These are phyloP conservation scores for Ischnus inquisitorius DNA, from an alignment of 2,888 invertebrate genomes.

Conservation along the genomic window DNA sequence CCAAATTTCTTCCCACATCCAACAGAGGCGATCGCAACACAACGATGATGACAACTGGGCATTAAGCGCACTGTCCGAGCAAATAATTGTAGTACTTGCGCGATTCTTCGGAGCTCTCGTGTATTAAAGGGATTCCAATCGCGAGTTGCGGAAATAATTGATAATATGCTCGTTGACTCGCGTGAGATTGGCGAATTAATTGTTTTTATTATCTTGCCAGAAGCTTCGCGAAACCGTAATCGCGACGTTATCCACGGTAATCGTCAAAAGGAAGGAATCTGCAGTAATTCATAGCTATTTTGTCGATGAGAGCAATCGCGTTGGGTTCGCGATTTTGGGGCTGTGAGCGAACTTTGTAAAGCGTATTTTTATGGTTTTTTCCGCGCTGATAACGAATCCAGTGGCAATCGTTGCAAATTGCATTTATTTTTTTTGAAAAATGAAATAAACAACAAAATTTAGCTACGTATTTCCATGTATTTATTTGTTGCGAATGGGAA, in stretches of 20 bases:
- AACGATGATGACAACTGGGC: constrained; percentile 46
- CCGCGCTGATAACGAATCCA: no score
- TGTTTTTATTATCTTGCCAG: constrained; percentile 17
- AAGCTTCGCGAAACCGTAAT: constrained; percentile 1
- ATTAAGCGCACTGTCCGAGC: constrained; percentile 65
- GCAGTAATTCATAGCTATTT: not conserved
- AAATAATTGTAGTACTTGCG: constrained; percentile 49
- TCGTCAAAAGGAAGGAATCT: not conserved
- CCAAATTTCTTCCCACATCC: constrained; percentile 45
- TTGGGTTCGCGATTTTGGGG: no score
- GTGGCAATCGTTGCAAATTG: no score
- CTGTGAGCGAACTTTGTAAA: no score
- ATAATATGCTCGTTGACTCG: constrained; percentile 20
- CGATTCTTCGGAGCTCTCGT: constrained; percentile 11
- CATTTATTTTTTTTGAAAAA: no score
- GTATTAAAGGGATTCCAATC: constrained; percentile 38
- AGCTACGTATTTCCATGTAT: no score
- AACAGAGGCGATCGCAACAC: constrained; percentile 15
- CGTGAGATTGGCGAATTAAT: constrained; percentile 31
- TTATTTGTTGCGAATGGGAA: no score
- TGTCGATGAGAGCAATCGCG: no score
- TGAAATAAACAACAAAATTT: no score
- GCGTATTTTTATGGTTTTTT: no score
- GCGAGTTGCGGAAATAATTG: constrained; percentile 22
- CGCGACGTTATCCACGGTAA: not conserved